Conservation (phyloP, 2,888 invertebrate genomes). For the Limnephilus lunatus region DNA sequence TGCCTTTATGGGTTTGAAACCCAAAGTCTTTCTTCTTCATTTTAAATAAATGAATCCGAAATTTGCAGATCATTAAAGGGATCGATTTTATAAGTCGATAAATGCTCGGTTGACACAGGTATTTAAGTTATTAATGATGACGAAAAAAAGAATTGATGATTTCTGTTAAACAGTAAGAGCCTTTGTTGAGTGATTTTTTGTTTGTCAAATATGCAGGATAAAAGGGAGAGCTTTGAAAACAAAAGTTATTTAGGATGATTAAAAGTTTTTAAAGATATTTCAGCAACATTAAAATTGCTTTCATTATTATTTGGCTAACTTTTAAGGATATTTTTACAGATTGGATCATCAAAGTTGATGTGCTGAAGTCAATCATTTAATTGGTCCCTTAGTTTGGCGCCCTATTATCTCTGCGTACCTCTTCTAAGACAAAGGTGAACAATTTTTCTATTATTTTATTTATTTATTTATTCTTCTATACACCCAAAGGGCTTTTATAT, state of each 20-base stretch:
- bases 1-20: constrained; percentile 33
- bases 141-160: constrained; percentile 14
- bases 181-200: not conserved
- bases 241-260: not conserved
- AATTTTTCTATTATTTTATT: too few species aligned
- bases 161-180: not conserved
- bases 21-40: not conserved
- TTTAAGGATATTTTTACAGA: not conserved
- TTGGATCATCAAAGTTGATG: not conserved
- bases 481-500: too few species aligned
- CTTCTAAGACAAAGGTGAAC: not conserved
- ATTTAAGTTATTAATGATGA: constrained; percentile 43
- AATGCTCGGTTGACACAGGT: constrained; percentile 33
- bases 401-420: not conserved
- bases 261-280: not conserved
- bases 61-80: constrained; percentile 43
- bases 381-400: too few species aligned
- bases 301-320: not conserved
- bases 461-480: too few species aligned
- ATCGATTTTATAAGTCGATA: constrained; percentile 7
- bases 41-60: constrained; percentile 24
- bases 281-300: not conserved
- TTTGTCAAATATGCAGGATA: not conserved
- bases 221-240: not conserved
- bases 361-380: not conserved